Base-by-base conservation (phyloP, 2,888 invertebrate genomes). In the Drosophila longiperda region DNA sequence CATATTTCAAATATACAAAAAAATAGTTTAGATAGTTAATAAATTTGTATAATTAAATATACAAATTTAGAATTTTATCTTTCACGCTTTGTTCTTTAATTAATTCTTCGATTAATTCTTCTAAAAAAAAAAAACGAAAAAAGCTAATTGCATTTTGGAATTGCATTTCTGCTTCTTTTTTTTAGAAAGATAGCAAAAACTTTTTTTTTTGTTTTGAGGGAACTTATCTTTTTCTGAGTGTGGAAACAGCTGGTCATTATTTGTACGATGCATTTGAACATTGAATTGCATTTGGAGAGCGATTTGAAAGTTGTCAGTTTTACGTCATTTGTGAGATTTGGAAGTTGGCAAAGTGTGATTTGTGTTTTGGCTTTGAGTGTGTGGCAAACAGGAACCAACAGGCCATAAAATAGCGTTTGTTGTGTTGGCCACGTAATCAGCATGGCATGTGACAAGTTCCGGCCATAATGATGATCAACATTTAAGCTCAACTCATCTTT, bases 391-490 rank as follows among this genome's bases (percentile, higher is more conserved):
- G 80, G 80, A 80, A 80, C 80, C 82, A 79, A 80, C 80, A 80
- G 72, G 59, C 42, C 82, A 75, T 80, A 80, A 80, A 80, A 78
- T 15, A 33, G 26, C 17, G 26, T 49, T 26, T 15, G 57, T 40
- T 50, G 53, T 40, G 17, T 40, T 15, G 59, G 70, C 64, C 75
- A 82, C 75, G 75, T 67, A 68, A 82, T 69, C 45, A 48, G 50
- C 64, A 65, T 78, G 85, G 83, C 87, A 85, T 88, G 85, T 86
- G 87, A 73, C 85, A 83, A 85, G 90, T 85, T 85, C 85, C 85
- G 85, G 85, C 77, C 87, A 73, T 75, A 79, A 77, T 82, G 87
- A 83, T 61, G 63, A 84, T 79, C 65, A 86, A 71, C 67, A 84
- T 71, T 71, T 49, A 72, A 62, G 38, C 63, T 29, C 62, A 45